Conservation (phyloP, 2,888 invertebrate species). For the Idaea straminata region DNA sequence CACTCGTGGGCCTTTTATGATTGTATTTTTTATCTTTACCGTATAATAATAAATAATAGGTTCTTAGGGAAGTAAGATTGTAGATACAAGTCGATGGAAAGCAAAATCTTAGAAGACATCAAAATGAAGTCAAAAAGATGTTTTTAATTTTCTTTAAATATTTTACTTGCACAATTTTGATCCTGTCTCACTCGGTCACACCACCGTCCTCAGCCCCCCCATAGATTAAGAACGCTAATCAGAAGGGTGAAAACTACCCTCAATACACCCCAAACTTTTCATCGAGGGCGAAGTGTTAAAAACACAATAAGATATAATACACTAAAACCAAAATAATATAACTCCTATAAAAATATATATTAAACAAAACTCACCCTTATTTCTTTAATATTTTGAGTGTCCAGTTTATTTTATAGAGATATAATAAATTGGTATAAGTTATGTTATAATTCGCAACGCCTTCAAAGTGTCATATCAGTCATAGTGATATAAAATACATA, state of each 20-base stretch:
- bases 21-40: too few relatives aligned
- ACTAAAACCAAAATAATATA: slow-evolving; percentile 25
- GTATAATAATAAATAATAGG: too few relatives aligned
- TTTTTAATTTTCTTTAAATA: neutral
- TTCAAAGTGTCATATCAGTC: slow-evolving; percentile 78
- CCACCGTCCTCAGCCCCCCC: slow-evolving; percentile 59
- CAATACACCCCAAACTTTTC: slow-evolving; percentile 48
- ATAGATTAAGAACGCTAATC: slow-evolving; percentile 77
- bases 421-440: neutral
- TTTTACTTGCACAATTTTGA: slow-evolving; percentile 3
- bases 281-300: slow-evolving; percentile 73
- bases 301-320: slow-evolving; percentile 75
- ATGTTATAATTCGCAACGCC: slow-evolving; percentile 73
- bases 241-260: slow-evolving; percentile 75
- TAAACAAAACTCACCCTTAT: slow-evolving; percentile 31
- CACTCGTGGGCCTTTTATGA: too few relatives aligned
- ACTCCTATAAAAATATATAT: slow-evolving; percentile 12
- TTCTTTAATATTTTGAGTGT: slow-evolving; percentile 19
- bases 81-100: neutral
- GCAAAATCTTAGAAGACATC: neutral
- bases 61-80: too few relatives aligned
- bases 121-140: neutral
- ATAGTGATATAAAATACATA: slow-evolving; percentile 74
- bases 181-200: slow-evolving; percentile 34
- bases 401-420: neutral